These are phyloP conservation scores for Molanna angustata DNA, from an alignment of 2,888 invertebrate genomes.

Conservation along the genomic window DNA sequence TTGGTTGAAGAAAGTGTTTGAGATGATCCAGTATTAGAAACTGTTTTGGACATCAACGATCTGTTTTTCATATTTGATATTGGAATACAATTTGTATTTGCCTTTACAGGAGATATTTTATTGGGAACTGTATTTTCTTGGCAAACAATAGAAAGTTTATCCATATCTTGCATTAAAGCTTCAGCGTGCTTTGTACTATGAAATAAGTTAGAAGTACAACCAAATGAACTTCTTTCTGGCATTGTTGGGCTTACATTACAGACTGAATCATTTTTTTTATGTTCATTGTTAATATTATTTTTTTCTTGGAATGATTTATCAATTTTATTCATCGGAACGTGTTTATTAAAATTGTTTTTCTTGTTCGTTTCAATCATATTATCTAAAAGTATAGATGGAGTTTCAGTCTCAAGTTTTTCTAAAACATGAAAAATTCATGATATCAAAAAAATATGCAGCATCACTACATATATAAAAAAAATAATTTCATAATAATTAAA, in stretches of 20 bases:
- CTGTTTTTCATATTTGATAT: constrained; percentile 1
- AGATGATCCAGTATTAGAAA: constrained; percentile 4
- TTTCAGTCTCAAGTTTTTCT: constrained; percentile 24
- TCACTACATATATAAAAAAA: too few relatives aligned
- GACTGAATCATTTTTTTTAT: not conserved
- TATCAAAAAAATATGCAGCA: too few relatives aligned
- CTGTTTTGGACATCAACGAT: constrained; percentile 1
- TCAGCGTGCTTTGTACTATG: constrained; percentile 28
- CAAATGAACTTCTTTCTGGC: constrained; percentile 20
- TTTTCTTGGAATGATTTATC: too few relatives aligned
- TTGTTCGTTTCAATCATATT: constrained; percentile 21
- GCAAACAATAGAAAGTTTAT: constrained; percentile 10
- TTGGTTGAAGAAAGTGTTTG: constrained; percentile 8
- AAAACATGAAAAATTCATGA: constrained; percentile 8
- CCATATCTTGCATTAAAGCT: constrained; percentile 8
- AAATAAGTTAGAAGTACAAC: constrained; percentile 22
- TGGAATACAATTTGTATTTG: constrained; percentile 3
- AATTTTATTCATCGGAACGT: too few relatives aligned
- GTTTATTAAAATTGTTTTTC: too few relatives aligned
- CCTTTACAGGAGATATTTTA: not conserved
- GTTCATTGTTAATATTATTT: too few relatives aligned
- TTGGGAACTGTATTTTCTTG: not conserved
- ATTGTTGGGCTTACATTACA: constrained; percentile 15
- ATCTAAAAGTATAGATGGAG: constrained; percentile 23
- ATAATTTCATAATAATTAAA: too few relatives aligned